phyloP scores from a whole-genome alignment of 2,888 invertebrate genomes.

The Periphyllus acericola region DNA sequence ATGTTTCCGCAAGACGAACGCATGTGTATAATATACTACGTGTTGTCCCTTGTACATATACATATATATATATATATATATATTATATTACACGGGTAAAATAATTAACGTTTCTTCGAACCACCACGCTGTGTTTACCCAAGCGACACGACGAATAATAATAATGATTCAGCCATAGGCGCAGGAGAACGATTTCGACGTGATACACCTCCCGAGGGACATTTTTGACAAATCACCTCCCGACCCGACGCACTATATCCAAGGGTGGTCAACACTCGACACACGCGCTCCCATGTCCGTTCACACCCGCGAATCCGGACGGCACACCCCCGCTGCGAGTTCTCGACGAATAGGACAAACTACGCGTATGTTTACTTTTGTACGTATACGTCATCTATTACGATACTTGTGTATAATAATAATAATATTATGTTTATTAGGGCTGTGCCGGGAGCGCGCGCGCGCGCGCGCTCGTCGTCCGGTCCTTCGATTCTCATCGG shows the following conservation, averaged over 20 bases:
- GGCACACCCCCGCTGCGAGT: slow-evolving; percentile 13
- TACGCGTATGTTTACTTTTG: slow-evolving; percentile 5
- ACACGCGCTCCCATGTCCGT: slow-evolving; percentile 2
- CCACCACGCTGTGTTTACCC: background rate
- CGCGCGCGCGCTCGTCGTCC: background rate
- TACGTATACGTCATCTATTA: background rate
- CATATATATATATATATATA: no score
- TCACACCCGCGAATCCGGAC: background rate
- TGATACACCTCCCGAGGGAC: background rate
- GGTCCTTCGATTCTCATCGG: background rate
- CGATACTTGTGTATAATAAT: background rate
- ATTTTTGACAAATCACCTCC: slow-evolving; percentile 49
- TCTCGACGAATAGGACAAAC: slow-evolving; percentile 41
- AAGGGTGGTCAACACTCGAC: slow-evolving; percentile 39
- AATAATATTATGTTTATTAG: background rate
- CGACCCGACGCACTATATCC: background rate
- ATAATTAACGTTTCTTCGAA: slow-evolving; percentile 54
- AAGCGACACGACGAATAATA: slow-evolving; percentile 14
- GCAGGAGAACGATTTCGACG: background rate
- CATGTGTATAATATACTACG: background rate
- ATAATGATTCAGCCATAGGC: background rate
- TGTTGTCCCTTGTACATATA: background rate
- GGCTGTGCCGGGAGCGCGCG: background rate
- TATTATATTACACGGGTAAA: background rate
- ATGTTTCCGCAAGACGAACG: background rate